These are phyloP conservation scores for Entomyzon cyanotis DNA, from an alignment of 2,113 vertebrate species.

Conservation along the genomic window DNA sequence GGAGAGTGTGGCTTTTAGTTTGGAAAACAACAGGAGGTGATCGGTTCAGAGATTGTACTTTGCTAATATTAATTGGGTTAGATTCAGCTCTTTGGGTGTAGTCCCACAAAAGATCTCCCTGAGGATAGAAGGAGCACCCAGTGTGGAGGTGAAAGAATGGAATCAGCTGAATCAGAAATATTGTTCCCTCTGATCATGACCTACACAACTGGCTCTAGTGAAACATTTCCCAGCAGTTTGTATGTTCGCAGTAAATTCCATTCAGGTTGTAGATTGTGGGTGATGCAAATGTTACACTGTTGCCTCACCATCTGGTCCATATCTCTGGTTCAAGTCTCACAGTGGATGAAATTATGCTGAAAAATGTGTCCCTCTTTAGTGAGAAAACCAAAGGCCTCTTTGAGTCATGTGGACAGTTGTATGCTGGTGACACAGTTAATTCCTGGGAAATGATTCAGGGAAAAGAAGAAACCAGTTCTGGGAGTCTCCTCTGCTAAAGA, in stretches of 20 bases:
- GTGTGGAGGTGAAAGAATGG: background rate
- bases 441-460: background rate
- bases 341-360: background rate
- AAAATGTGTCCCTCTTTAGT: background rate
- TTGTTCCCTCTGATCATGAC: background rate
- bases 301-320: fast-evolving
- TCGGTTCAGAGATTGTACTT: background rate
- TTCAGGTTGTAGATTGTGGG: background rate
- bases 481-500: background rate
- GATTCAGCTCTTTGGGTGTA: background rate
- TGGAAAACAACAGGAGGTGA: background rate
- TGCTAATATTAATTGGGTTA: background rate
- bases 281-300: background rate
- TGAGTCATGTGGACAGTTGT: background rate
- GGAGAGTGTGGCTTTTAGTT: background rate
- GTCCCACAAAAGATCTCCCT: background rate
- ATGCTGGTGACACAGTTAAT: background rate
- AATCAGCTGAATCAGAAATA: background rate
- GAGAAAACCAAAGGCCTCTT: background rate
- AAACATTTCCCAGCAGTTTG: background rate
- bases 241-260: background rate
- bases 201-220: fast-evolving
- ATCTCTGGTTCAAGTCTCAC: fast-evolving
- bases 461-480: background rate
- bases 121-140: background rate